Conservation (phyloP, 2,888 invertebrate genomes). For the Ormyrus nitidulus region DNA sequence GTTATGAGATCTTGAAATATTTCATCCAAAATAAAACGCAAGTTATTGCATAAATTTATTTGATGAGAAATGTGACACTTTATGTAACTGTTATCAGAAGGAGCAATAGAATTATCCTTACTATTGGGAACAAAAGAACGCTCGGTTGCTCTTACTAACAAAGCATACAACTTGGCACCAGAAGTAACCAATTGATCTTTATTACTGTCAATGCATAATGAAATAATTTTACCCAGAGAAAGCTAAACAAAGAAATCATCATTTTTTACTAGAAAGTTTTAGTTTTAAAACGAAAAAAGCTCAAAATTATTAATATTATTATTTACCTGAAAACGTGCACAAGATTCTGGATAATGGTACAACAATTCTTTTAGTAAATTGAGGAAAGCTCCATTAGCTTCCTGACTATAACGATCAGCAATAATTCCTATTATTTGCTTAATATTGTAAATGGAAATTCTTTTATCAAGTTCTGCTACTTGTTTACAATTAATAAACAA, state of each 20-base stretch:
- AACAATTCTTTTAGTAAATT: constrained; percentile 68
- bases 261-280: constrained; percentile 3
- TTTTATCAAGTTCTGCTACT: constrained; percentile 69
- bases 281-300: constrained; percentile 52
- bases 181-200: constrained; percentile 62
- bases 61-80: constrained; percentile 50
- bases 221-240: constrained; percentile 63
- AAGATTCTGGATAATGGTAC: constrained; percentile 69
- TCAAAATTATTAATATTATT: background rate
- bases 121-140: constrained; percentile 65
- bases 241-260: constrained; percentile 58
- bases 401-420: constrained; percentile 57
- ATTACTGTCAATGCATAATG: constrained; percentile 65
- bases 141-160: constrained; percentile 66
- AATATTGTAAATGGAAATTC: constrained; percentile 67
- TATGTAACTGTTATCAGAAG: constrained; percentile 64
- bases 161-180: constrained; percentile 68
- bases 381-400: constrained; percentile 60
- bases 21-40: constrained; percentile 68
- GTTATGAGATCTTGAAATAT: constrained; percentile 66
- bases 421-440: constrained; percentile 67
- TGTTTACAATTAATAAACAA: constrained; percentile 64
- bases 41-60: constrained; percentile 66
- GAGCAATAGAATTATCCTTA: constrained; percentile 62
- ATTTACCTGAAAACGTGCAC: constrained; percentile 67